Percentiles rank a stretch among this genome's conserved stretches.
phyloP scores from a whole-genome alignment of 2,113 vertebrate species.

The Pachypanchax playfairii region DNA sequence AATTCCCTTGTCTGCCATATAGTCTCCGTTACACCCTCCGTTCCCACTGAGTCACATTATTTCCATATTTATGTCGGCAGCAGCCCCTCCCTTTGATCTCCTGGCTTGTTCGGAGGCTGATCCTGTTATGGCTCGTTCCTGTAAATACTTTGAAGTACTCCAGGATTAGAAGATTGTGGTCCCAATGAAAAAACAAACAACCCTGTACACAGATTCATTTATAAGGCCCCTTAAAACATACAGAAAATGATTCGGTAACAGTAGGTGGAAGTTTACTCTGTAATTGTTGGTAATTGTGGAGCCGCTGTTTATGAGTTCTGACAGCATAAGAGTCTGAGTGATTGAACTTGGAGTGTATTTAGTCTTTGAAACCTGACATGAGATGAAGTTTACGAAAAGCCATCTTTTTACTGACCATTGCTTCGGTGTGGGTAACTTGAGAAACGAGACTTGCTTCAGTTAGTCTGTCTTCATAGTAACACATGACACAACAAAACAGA shows the following conservation, averaged over 20 bases:
- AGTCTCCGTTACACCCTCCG: constrained; percentile 45
- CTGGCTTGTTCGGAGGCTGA: constrained; percentile 63
- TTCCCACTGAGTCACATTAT: constrained; percentile 73
- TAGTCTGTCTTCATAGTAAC: constrained; percentile 9
- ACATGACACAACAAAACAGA: constrained; percentile 7
- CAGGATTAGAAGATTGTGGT: constrained; percentile 72
- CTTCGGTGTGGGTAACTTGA: background rate
- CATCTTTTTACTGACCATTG: constrained; percentile 49
- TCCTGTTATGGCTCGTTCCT: constrained; percentile 74
- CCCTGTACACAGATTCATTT: constrained; percentile 64
- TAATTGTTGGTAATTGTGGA: constrained; percentile 76
- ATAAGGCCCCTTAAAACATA: constrained; percentile 57
- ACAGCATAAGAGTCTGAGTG: constrained; percentile 66
- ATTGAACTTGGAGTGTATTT: constrained; percentile 61
- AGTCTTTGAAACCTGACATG: constrained; percentile 66
- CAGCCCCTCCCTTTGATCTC: constrained; percentile 65
- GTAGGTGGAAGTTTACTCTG: constrained; percentile 75
- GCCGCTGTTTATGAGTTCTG: constrained; percentile 69
- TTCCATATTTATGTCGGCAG: constrained; percentile 74
- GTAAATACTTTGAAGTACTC: constrained; percentile 76
- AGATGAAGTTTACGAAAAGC: constrained; percentile 28
- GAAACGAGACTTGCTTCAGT: constrained; percentile 4
- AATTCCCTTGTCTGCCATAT: constrained; percentile 43
- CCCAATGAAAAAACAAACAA: constrained; percentile 74
- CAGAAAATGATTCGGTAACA: constrained; percentile 73